Conservation (phyloP, 1,140 invertebrate genomes). For the Cataglyphis hispanica region DNA sequence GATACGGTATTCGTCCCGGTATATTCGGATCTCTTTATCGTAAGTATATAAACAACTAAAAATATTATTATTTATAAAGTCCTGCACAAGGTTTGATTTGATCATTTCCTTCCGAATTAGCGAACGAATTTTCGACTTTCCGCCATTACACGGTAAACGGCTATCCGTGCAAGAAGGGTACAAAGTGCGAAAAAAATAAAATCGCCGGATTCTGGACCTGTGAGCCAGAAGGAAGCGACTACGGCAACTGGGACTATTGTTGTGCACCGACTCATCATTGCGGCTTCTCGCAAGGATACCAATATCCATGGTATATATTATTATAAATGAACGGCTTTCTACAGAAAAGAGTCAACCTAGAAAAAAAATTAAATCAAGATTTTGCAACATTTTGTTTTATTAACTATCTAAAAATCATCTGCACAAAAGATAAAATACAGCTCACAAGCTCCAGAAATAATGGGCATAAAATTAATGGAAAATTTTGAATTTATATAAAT, state of each 20-base stretch:
- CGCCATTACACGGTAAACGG: constrained; percentile 92
- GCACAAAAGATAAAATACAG: too few species aligned
- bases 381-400: too few species aligned
- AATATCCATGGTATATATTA: constrained; percentile 90
- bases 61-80: neutral
- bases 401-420: too few species aligned
- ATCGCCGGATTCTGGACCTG: constrained; percentile 92
- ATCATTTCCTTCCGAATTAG: constrained; percentile 61
- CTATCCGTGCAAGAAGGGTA: constrained; percentile 91
- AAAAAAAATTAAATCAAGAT: too few species aligned
- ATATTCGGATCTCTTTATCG: constrained; percentile 26
- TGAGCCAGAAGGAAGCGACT: constrained; percentile 90
- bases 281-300: constrained; percentile 92
- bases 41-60: constrained; percentile 53
- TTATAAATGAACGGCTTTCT: neutral
- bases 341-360: too few species aligned
- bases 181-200: constrained; percentile 90
- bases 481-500: too few species aligned
- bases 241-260: constrained; percentile 93
- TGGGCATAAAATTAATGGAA: too few species aligned
- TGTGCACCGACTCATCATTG: constrained; percentile 92
- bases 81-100: neutral
- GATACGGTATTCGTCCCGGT: neutral
- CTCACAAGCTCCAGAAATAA: too few species aligned
- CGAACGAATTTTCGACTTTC: constrained; percentile 86